Conservation (phyloP, 2,888 invertebrate genomes). For the Pollenia labialis region DNA sequence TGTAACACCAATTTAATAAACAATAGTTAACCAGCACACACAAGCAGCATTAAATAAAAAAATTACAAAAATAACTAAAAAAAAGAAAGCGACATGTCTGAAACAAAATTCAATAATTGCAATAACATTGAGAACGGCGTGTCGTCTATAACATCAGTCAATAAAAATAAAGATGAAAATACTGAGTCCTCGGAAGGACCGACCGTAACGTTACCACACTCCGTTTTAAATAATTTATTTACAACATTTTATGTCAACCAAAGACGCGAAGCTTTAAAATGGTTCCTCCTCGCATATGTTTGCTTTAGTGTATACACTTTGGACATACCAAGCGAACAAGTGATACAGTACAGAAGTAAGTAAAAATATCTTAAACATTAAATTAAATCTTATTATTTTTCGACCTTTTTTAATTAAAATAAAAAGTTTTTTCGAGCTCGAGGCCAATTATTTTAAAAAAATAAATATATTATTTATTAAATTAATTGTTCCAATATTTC, state of each 20-base stretch:
- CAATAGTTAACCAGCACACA: slow-evolving; percentile 29
- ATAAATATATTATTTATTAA: too few species aligned
- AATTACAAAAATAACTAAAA: neutral
- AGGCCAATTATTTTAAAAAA: too few species aligned
- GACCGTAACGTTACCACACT: slow-evolving; percentile 84
- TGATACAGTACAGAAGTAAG: slow-evolving; percentile 82
- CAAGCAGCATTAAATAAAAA: slow-evolving; percentile 27
- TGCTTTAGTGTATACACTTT: slow-evolving; percentile 88
- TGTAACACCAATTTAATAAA: slow-evolving; percentile 38
- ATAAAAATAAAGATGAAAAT: slow-evolving; percentile 58
- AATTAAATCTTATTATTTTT: too few species aligned
- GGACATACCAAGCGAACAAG: slow-evolving; percentile 85
- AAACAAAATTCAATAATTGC: slow-evolving; percentile 66
- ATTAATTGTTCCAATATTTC: too few species aligned
- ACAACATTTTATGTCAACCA: slow-evolving; percentile 90
- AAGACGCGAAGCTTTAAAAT: slow-evolving; percentile 88
- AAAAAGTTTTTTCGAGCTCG: too few species aligned
- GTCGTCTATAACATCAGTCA: slow-evolving; percentile 59
- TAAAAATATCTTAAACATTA: slow-evolving; percentile 32
- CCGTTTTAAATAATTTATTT: slow-evolving; percentile 88
- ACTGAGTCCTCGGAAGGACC: slow-evolving; percentile 61
- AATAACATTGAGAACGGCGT: slow-evolving; percentile 72
- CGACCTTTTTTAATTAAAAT: too few species aligned
- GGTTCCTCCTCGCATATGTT: slow-evolving; percentile 88
- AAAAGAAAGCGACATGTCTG: slow-evolving; percentile 50